phyloP scores from a whole-genome alignment of 2,113 vertebrate genomes.

The Isichthys henryi region DNA sequence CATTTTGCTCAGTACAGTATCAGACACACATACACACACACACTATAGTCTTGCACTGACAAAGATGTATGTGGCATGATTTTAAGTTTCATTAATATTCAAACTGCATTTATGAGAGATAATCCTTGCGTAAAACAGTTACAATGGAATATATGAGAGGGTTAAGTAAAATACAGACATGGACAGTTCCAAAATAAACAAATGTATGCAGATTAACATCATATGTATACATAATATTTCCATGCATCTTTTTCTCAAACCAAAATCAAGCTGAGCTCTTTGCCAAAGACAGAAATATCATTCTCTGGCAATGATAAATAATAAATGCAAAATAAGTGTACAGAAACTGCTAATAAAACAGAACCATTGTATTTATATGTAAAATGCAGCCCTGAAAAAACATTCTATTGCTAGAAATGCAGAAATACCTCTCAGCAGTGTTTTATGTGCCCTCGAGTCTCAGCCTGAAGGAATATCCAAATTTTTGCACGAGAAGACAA shows the following conservation, averaged over 20 bases:
- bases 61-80: background rate
- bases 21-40: background rate
- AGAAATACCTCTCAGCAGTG: background rate
- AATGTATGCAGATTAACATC: background rate
- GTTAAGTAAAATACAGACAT: slow-evolving; percentile 4
- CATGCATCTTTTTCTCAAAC: slow-evolving; percentile 17
- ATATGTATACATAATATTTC: slow-evolving; percentile 24
- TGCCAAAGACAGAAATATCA: slow-evolving; percentile 25
- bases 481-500: slow-evolving; percentile 28
- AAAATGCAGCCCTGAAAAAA: background rate
- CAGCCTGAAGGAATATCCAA: slow-evolving; percentile 44
- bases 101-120: background rate
- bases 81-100: background rate
- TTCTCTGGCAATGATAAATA: slow-evolving; percentile 32
- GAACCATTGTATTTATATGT: background rate
- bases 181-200: slow-evolving; percentile 11
- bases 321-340: slow-evolving; percentile 18
- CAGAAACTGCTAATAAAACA: background rate
- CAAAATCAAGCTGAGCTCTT: slow-evolving; percentile 39
- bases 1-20: background rate
- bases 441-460: slow-evolving; percentile 28
- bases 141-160: background rate
- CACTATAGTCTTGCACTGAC: background rate
- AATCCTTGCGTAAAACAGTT: background rate
- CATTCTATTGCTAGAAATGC: background rate